Percentiles rank a stretch among this genome's conserved stretches.
phyloP scores from a whole-genome alignment of 2,888 invertebrate species.

The Troides helena region DNA sequence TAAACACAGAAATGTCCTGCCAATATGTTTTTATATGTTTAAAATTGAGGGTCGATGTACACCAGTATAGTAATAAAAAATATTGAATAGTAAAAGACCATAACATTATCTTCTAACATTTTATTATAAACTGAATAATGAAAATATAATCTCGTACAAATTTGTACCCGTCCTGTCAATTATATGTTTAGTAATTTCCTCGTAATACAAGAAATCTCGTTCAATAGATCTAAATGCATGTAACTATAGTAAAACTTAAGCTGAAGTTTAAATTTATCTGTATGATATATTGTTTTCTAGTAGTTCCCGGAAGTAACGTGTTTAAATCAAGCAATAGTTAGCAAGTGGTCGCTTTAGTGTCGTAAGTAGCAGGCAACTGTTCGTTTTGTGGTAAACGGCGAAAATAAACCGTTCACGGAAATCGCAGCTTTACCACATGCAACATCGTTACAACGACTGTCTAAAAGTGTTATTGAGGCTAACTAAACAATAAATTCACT shows the following conservation, averaged over 20 bases:
- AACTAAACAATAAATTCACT: constrained; percentile 12
- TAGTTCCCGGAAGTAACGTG: neutral
- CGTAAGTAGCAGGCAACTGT: constrained; percentile 19
- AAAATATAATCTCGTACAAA: too few species aligned
- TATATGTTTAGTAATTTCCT: too few species aligned
- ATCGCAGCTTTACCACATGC: constrained; percentile 17
- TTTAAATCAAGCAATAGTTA: constrained; percentile 22
- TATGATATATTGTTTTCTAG: neutral
- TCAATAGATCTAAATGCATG: too few species aligned
- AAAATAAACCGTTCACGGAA: constrained; percentile 27
- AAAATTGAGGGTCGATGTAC: too few species aligned
- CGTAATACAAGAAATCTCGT: too few species aligned
- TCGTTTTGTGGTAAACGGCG: constrained; percentile 22
- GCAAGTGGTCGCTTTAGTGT: neutral
- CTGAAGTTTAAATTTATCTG: neutral
- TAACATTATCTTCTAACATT: too few species aligned
- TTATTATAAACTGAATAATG: too few species aligned
- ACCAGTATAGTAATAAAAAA: too few species aligned
- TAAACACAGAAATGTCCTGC: too few species aligned
- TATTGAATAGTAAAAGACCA: too few species aligned
- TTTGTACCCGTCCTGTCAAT: too few species aligned
- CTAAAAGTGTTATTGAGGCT: constrained; percentile 22
- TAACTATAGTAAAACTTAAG: neutral
- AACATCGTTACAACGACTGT: constrained; percentile 22
- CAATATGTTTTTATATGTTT: too few species aligned